Percentiles rank a stretch among this genome's conserved stretches.
Conservation (phyloP, 2,888 invertebrate species). For the Aphodius sticticus region DNA sequence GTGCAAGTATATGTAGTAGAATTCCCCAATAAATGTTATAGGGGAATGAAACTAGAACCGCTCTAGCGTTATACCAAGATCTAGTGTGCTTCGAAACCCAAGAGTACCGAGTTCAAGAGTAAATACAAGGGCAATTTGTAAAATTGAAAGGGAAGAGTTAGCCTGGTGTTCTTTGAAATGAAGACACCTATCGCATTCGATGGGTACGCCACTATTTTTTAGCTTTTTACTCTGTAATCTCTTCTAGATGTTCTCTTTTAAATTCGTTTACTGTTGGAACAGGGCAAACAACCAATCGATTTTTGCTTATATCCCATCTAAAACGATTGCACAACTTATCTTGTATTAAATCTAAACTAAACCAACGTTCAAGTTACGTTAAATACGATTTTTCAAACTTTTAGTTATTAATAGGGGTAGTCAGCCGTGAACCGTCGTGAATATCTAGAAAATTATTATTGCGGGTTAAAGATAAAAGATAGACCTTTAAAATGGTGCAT, state of each 20-base stretch:
- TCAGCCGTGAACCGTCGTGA: no score
- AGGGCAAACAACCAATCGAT: not conserved
- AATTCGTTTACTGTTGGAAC: not conserved
- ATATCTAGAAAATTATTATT: no score
- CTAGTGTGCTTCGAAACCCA: not conserved
- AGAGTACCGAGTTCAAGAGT: not conserved
- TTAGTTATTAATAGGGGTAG: no score
- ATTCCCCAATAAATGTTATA: no score
- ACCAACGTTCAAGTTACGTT: no score
- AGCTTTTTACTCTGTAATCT: not conserved
- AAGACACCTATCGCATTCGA: not conserved
- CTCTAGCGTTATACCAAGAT: not conserved
- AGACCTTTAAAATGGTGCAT: no score
- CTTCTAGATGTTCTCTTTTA: not conserved
- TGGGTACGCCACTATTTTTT: not conserved
- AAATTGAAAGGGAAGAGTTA: slow-evolving; percentile 11
- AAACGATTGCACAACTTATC: not conserved
- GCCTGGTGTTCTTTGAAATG: not conserved
- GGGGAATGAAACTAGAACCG: not conserved
- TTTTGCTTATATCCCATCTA: not conserved
- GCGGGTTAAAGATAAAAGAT: no score
- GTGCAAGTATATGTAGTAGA: not conserved
- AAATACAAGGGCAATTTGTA: slow-evolving; percentile 24
- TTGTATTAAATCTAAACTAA: no score
- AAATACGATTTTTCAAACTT: no score